Evolutionary conservation across 2,888 invertebrate species (phyloP).

Genomic region (Oscheius sp.): DNA sequence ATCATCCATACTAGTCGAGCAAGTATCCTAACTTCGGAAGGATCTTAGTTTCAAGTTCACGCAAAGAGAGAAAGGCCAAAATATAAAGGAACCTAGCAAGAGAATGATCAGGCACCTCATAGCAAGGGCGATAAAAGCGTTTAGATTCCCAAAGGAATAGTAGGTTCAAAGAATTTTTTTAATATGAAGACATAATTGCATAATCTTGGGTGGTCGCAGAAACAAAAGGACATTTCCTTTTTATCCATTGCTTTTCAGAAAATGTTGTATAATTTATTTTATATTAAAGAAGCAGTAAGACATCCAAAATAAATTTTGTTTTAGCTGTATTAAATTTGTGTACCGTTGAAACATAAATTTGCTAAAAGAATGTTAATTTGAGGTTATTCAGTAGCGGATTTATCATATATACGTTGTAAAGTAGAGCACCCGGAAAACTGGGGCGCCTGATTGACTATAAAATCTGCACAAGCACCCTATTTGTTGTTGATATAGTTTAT

Average conservation of each 20-base stretch:
- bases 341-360: too few relatives aligned
- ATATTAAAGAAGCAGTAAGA: too few relatives aligned
- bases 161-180: background rate
- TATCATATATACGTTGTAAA: background rate
- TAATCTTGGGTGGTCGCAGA: background rate
- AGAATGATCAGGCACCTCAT: conserved; percentile 2
- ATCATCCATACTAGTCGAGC: conserved; percentile 9
- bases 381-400: background rate
- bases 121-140: conserved; percentile 4
- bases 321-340: too few relatives aligned
- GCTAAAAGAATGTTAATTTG: too few relatives aligned
- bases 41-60: conserved; percentile 1
- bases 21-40: background rate
- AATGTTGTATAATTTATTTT: too few relatives aligned
- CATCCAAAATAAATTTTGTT: too few relatives aligned
- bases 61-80: background rate
- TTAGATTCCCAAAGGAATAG: background rate
- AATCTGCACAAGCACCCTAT: conserved; percentile 20
- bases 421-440: conserved; percentile 21
- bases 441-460: conserved; percentile 26
- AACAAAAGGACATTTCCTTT: too few relatives aligned
- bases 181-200: background rate
- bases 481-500: conserved; percentile 17
- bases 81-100: background rate
- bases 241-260: too few relatives aligned